These are phyloP conservation scores for Labrus mixtus DNA, from an alignment of 2,113 vertebrate species.

Conservation along the genomic window DNA sequence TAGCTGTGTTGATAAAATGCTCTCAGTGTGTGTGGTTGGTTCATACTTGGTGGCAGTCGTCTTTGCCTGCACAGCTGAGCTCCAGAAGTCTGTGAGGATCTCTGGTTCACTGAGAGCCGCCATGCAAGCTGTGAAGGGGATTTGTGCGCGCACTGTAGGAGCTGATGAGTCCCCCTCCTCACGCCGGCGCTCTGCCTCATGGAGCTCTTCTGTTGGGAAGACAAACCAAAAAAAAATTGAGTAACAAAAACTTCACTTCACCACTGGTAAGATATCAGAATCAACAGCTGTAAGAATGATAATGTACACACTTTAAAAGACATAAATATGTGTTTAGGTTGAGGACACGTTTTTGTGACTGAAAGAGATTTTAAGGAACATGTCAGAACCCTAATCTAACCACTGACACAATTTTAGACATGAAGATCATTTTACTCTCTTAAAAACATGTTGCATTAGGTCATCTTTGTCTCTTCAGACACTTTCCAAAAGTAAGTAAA, in stretches of 20 bases:
- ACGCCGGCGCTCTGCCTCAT: constrained; percentile 93
- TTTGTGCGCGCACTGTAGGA: constrained; percentile 91
- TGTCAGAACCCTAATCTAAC: no score
- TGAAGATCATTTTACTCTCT: no score
- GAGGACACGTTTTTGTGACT: no score
- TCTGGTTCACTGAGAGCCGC: constrained; percentile 95
- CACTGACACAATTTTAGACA: no score
- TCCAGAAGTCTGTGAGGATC: constrained; percentile 98
- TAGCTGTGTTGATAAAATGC: background rate
- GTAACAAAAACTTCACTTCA: background rate
- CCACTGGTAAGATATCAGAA: background rate
- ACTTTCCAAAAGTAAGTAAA: background rate
- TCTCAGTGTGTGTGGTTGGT: constrained; percentile 2
- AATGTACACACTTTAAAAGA: background rate
- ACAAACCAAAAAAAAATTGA: background rate
- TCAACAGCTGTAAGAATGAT: background rate
- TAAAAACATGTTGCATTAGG: no score
- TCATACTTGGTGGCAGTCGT: constrained; percentile 97
- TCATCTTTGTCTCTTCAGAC: no score
- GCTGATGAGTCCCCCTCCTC: constrained; percentile 91
- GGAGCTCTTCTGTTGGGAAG: constrained; percentile 89
- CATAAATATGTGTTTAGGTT: background rate
- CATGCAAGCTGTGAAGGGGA: constrained; percentile 96
- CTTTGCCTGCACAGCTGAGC: constrained; percentile 96
- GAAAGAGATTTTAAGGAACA: background rate